Evolutionary conservation across 2,888 invertebrate species (phyloP).

Genomic region (Cheilosia grossa): DNA sequence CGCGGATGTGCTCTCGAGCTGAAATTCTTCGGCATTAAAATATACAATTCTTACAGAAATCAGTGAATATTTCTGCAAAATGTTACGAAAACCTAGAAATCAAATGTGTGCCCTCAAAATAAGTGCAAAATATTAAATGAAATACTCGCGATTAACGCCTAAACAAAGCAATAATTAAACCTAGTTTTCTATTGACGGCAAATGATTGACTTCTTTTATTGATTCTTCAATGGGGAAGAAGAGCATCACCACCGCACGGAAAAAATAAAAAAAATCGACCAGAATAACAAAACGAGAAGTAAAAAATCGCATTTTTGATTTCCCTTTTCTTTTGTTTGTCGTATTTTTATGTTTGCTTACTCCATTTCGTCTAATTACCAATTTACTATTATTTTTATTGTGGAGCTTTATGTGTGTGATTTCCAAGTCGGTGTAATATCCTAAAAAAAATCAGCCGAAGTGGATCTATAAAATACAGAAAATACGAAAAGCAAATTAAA

Average conservation of each 20-base stretch:
- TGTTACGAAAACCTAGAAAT: slow-evolving; percentile 21
- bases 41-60: slow-evolving; percentile 51
- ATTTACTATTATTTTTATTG: slow-evolving; percentile 46
- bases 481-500: slow-evolving; percentile 16
- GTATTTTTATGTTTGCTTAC: slow-evolving; percentile 45
- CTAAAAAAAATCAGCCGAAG: slow-evolving; percentile 11
- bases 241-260: slow-evolving; percentile 65
- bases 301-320: slow-evolving; percentile 64
- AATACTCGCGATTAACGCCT: slow-evolving; percentile 13
- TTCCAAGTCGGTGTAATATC: slow-evolving; percentile 16
- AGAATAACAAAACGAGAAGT: slow-evolving; percentile 64
- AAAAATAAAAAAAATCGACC: slow-evolving; percentile 50
- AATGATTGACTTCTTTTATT: slow-evolving; percentile 73
- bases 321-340: slow-evolving; percentile 55
- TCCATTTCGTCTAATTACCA: slow-evolving; percentile 61
- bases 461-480: slow-evolving; percentile 18
- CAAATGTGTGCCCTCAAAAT: slow-evolving; percentile 32
- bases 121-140: slow-evolving; percentile 36
- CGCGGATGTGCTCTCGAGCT: slow-evolving; percentile 52
- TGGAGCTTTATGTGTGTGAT: slow-evolving; percentile 47
- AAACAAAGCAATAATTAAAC: slow-evolving; percentile 37
- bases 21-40: slow-evolving; percentile 53
- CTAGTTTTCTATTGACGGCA: slow-evolving; percentile 54
- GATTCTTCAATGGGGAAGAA: slow-evolving; percentile 72
- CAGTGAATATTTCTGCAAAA: slow-evolving; percentile 38